A percentile compares a stretch with the other conserved stretches of the same genome.
phyloP scores from a whole-genome alignment of 2,113 vertebrate species.

The Cyanocitta stelleri region DNA sequence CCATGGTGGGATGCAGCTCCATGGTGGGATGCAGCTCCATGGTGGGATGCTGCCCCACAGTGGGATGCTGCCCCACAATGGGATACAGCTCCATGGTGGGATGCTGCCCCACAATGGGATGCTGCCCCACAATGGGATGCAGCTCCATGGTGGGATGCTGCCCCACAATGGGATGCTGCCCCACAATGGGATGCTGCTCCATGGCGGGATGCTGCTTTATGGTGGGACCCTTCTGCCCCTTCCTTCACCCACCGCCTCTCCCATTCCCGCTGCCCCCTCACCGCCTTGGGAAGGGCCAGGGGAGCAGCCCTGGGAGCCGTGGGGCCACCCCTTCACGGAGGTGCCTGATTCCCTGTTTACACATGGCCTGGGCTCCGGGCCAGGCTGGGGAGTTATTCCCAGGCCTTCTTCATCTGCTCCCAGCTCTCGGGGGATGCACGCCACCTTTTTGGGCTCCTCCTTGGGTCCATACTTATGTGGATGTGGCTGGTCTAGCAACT shows the following conservation, averaged over 20 bases:
- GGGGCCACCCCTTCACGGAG: background rate
- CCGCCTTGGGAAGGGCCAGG: rapidly evolving
- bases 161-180: too few species aligned
- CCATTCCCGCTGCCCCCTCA: rapidly evolving
- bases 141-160: background rate
- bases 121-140: background rate
- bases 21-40: background rate
- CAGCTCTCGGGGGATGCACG: rapidly evolving
- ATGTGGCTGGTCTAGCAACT: background rate
- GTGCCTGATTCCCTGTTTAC: conserved; percentile 47
- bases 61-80: rapidly evolving
- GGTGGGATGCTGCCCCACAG: rapidly evolving
- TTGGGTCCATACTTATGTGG: rapidly evolving
- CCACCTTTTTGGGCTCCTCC: background rate
- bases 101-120: background rate
- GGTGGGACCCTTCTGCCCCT: background rate
- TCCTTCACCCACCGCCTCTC: rapidly evolving
- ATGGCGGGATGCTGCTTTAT: background rate
- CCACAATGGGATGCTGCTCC: too few species aligned
- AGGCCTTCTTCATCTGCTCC: background rate
- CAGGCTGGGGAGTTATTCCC: background rate
- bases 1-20: rapidly evolving
- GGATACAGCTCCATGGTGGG: rapidly evolving
- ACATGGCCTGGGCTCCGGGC: background rate
- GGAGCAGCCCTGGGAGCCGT: background rate